These are phyloP conservation scores for Lanius ludovicianus DNA, from an alignment of 2,113 vertebrate species.

Conservation along the genomic window DNA sequence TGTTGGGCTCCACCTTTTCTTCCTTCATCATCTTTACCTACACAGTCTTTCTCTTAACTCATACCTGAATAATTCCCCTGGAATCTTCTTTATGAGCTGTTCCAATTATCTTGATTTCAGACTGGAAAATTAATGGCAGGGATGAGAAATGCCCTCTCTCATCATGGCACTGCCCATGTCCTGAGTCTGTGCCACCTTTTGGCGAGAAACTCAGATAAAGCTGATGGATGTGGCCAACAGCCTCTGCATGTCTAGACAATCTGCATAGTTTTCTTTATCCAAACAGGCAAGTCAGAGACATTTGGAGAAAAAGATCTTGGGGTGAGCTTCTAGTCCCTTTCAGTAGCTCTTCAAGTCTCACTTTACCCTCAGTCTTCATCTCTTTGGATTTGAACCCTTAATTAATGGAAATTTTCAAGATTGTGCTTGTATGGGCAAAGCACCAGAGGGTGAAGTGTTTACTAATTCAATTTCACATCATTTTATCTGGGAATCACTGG, in stretches of 20 bases:
- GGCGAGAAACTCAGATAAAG: not conserved
- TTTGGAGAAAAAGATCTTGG: not conserved
- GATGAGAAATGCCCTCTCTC: constrained; percentile 6
- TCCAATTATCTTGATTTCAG: not conserved
- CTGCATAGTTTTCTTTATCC: constrained; percentile 10
- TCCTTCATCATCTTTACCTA: not conserved
- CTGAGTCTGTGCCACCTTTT: not conserved
- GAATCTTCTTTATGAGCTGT: not conserved
- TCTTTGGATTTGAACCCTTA: not conserved
- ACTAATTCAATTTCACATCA: not conserved
- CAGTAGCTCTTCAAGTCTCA: constrained; percentile 39
- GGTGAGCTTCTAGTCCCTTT: not conserved
- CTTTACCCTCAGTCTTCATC: not conserved
- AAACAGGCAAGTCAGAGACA: not conserved
- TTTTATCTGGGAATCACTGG: not conserved
- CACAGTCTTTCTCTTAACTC: not conserved
- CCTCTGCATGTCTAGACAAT: constrained; percentile 15
- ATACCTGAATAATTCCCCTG: not conserved
- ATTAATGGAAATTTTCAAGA: not conserved
- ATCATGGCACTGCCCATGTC: not conserved
- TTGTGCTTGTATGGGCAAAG: not conserved
- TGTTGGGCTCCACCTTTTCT: not conserved
- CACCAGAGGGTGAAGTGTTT: not conserved
- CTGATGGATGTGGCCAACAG: not conserved
- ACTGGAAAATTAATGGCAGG: not conserved